These are phyloP conservation scores for Bathynomus jamesi DNA, from an alignment of 1,140 invertebrate species.

Conservation along the genomic window DNA sequence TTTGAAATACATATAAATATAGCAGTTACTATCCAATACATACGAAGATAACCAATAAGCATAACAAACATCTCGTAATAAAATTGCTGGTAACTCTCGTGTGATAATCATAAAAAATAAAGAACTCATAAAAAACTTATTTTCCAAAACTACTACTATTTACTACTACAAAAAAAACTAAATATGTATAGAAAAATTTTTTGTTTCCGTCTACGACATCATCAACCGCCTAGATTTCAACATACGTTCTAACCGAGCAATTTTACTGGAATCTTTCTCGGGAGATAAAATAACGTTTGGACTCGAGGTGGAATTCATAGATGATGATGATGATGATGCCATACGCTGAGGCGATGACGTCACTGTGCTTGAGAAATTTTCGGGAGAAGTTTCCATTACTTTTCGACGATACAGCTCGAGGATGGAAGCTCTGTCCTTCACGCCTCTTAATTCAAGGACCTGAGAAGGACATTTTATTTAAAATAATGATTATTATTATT, in stretches of 20 bases:
- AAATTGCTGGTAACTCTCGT: too few relatives aligned
- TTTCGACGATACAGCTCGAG: constrained; percentile 31
- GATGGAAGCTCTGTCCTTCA: constrained; percentile 25
- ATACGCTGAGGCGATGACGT: background rate
- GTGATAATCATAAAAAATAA: too few relatives aligned
- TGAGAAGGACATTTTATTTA: background rate
- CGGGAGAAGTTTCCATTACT: constrained; percentile 4
- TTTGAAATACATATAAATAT: too few relatives aligned
- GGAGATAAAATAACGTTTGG: constrained; percentile 12
- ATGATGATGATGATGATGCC: background rate
- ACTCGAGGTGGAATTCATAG: background rate
- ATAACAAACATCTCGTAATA: too few relatives aligned
- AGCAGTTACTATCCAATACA: too few relatives aligned
- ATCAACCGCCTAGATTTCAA: constrained; percentile 31
- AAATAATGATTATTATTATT: too few relatives aligned
- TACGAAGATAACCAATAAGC: too few relatives aligned
- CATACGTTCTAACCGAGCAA: constrained; percentile 31
- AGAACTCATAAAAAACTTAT: too few relatives aligned
- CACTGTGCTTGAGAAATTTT: constrained; percentile 4
- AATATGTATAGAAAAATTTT: too few relatives aligned
- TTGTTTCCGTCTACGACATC: background rate
- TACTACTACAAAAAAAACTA: too few relatives aligned
- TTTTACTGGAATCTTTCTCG: constrained; percentile 32
- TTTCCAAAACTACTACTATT: too few relatives aligned
- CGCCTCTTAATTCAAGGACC: constrained; percentile 31